phyloP scores from a whole-genome alignment of 1,140 invertebrate genomes.

The Pectinophora gossypiella region DNA sequence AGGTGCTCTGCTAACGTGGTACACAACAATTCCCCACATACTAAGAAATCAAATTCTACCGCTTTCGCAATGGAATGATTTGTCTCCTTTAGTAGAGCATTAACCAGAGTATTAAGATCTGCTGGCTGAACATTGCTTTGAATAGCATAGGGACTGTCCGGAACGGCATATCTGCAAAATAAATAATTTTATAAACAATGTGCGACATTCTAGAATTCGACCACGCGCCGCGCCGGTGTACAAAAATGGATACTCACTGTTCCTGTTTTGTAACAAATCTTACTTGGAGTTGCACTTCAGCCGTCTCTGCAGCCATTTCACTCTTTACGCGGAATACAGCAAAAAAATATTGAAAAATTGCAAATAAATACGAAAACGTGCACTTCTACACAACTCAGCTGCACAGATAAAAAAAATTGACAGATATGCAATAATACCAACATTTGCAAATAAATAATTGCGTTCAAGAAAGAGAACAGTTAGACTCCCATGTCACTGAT shows the following conservation, averaged over 20 bases:
- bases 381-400: not conserved
- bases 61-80: constrained; percentile 62
- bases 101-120: constrained; percentile 88
- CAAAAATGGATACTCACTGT: constrained; percentile 77
- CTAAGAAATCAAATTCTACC: constrained; percentile 92
- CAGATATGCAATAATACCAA: not conserved
- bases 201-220: too few relatives aligned
- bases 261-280: constrained; percentile 87
- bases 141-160: constrained; percentile 89
- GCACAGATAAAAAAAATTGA: not conserved
- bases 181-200: too few relatives aligned
- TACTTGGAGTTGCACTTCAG: constrained; percentile 79
- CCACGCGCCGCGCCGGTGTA: constrained; percentile 17
- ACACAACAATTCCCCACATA: constrained; percentile 87
- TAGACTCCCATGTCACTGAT: too few relatives aligned
- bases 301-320: constrained; percentile 36
- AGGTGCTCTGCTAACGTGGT: constrained; percentile 82
- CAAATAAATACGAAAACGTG: constrained; percentile 1
- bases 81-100: constrained; percentile 85
- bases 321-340: not conserved
- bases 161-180: constrained; percentile 88
- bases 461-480: too few relatives aligned
- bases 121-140: constrained; percentile 80
- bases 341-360: not conserved
- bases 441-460: not conserved